Evolutionary conservation across 2,797 vertebrate species (phyloP), one percentile per base, ranked within the genome.

Genomic region (Chaunax sp.): DNA sequence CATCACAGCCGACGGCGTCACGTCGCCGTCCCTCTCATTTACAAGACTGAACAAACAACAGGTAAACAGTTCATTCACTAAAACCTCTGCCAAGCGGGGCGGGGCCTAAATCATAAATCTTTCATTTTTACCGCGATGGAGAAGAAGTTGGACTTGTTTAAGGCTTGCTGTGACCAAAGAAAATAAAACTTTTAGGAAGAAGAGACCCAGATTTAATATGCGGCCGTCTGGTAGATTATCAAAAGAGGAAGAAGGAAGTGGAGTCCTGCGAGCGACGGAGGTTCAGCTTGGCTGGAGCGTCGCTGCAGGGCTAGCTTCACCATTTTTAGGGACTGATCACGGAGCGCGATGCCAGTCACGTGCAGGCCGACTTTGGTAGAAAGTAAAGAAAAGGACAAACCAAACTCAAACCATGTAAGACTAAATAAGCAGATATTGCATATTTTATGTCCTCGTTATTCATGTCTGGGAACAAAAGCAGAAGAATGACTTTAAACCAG

Each of bases 341-440:
- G 87, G 94, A 90, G 68, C 89, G 94, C 87, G 90, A 90, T 90
- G 93, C 93, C 95, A 92, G 88, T 93, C 94, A 92, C 92, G 92
- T 94, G 95, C 95, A 95, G 90, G 92, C 93, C 84, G 91, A 96
- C 95, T 96, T 96, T 96, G 96, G 95, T 95, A 92, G 94, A 95
- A 95, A 94, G 86, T 91, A 95, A 80, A 87, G 22, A 70, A 22
- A 63, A 53, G 89, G 85, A 87, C 94, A 93, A 94, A 87, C 91
- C 77, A 93, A 89, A 87, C n/a, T 83, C 88, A 90, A 90, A 68
- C 44, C 13, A 87, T n/a, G 57, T 41, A 23, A 63, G 90, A 91
- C 88, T 91, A 93, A 93, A 89, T 95, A 96, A 96, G 95, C 95
- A 95, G 94, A 93, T 95, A 95, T 98, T 99, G 97, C 96, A 98